phyloP scores from a whole-genome alignment of 2,888 invertebrate genomes.

The Tromatobia lineatoria region DNA sequence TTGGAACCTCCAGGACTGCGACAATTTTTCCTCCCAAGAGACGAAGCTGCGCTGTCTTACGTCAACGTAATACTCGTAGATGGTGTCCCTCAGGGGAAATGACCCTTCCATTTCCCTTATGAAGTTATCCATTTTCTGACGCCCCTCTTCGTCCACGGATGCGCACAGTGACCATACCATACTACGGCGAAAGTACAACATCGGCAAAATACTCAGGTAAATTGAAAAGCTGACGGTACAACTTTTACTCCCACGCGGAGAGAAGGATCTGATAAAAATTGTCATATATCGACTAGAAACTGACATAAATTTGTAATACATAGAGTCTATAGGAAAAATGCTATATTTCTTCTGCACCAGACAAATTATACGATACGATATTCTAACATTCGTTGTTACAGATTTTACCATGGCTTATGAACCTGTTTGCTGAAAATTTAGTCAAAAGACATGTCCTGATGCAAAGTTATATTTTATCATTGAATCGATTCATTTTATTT shows the following conservation, averaged over 20 bases:
- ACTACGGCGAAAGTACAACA: slow-evolving; percentile 85
- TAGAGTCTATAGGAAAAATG: no score
- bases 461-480: background rate
- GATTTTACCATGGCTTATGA: no score
- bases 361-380: no score
- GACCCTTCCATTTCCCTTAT: slow-evolving; percentile 92
- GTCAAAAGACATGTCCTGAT: no score
- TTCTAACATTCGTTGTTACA: no score
- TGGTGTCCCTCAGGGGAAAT: slow-evolving; percentile 94
- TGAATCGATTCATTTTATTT: background rate
- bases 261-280: background rate
- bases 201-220: slow-evolving; percentile 30
- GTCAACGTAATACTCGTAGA: slow-evolving; percentile 97
- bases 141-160: slow-evolving; percentile 92
- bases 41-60: slow-evolving; percentile 89
- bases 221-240: slow-evolving; percentile 28
- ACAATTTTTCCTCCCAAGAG: slow-evolving; percentile 93
- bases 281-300: no score
- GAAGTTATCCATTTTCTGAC: slow-evolving; percentile 92
- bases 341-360: no score
- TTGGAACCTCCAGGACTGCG: slow-evolving; percentile 91
- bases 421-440: no score
- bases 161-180: slow-evolving; percentile 95
- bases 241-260: slow-evolving; percentile 13
- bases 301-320: no score